Conservation (phyloP, 1,140 invertebrate species). For the Orchestia grillus region DNA sequence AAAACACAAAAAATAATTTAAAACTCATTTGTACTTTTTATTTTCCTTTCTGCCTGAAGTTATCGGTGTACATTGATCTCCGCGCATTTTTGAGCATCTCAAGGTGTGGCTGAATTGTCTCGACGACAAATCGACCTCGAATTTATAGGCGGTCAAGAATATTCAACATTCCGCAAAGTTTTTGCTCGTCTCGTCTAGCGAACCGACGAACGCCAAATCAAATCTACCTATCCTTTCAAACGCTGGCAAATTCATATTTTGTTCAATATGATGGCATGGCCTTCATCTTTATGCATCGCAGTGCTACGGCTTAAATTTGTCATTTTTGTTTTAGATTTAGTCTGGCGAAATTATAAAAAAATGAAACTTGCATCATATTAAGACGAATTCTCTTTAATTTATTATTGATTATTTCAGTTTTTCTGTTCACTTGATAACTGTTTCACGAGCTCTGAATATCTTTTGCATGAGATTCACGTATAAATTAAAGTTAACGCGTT, state of each 20-base stretch:
- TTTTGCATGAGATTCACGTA: not conserved
- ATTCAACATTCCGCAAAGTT: not conserved
- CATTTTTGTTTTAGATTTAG: too few species aligned
- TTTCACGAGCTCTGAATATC: not conserved
- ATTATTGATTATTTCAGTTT: not conserved
- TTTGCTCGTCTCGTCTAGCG: not conserved
- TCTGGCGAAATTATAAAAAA: too few species aligned
- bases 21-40: not conserved
- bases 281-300: not conserved
- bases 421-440: not conserved
- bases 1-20: not conserved
- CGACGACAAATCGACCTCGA: slow-evolving; percentile 5
- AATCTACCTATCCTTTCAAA: not conserved
- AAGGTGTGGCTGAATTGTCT: not conserved
- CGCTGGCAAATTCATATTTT: not conserved
- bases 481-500: not conserved
- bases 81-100: not conserved
- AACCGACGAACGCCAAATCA: not conserved
- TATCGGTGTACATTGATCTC: not conserved
- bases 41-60: not conserved
- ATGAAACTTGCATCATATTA: not conserved
- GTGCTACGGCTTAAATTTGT: not conserved
- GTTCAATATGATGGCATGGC: not conserved
- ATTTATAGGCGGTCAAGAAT: not conserved
- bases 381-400: not conserved